Base-by-base conservation (phyloP, 1,140 invertebrate genomes). In the Dendrolimus punctatus region DNA sequence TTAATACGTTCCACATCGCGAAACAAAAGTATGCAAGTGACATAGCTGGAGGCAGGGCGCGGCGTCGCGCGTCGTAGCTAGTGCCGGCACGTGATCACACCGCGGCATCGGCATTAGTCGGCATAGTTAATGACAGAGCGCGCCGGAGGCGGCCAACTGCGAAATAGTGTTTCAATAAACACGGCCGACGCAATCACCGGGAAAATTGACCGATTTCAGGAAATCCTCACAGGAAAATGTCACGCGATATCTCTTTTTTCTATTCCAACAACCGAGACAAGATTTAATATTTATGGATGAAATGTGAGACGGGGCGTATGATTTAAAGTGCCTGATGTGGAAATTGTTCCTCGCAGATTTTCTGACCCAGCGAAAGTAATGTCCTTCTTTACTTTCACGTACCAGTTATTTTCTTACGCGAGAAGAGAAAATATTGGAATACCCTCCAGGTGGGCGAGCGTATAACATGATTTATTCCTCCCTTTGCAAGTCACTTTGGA, bases 251-350 rank as follows among this genome's bases (percentile, higher is more conserved):
- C 78, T 67, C 64, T 71, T 80, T 83, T 84, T 80, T 84, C 77
- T 76, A 72, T 78, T 64, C 66, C 66, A 69, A 53, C 66, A 70
- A 69, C 74, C 74, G 59, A 74, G 69, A 62, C 76, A 73, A 77
- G 68, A 80, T 82, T 85, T 85, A 84, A 85, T 85, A 85, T 85
- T 85, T 84, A 85, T 84, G 76, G 80, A 77, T 76, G 77, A 80
- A 85, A 82, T 84, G 79, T 85, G 74, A 82, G 71, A 73, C 79
- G 67, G 68, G 72, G 77, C 79, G 72, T 53, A 83, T 84, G 82
- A 85, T 85, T 85, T 83, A 85, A 85, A 84, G 69, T 78, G 76
- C 75, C 77, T 77, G 76, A 85, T 80, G 82, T 81, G 76, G 71
- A 82, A 85, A 82, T 80, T 67, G 73, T 77, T 73, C 57, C 68